Percentiles rank a stretch among this genome's conserved stretches.
Evolutionary conservation across 1,140 invertebrate species (phyloP).

Genomic region (Triops longicaudatus): DNA sequence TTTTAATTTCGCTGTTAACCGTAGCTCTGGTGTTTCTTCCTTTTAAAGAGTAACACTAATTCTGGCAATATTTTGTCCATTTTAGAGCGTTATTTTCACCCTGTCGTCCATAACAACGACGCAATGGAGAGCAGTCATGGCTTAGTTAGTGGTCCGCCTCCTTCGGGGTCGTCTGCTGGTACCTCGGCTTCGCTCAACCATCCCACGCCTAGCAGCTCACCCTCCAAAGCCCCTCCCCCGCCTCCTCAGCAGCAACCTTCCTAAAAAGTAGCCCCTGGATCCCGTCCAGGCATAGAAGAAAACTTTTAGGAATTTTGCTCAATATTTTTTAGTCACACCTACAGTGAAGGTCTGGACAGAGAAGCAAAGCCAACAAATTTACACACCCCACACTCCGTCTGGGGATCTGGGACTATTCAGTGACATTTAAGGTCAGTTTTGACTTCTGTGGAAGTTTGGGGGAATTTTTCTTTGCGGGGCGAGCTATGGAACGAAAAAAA

Average conservation of each 20-base stretch:
- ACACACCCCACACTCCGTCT: too few species aligned
- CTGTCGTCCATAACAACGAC: slow-evolving; percentile 29
- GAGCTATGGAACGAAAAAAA: neutral
- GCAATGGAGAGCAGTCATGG: slow-evolving; percentile 30
- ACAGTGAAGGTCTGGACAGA: neutral
- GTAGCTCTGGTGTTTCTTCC: too few species aligned
- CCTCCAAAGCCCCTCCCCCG: neutral
- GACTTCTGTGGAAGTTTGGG: neutral
- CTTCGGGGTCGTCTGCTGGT: neutral
- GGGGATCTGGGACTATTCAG: too few species aligned
- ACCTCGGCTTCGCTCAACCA: neutral
- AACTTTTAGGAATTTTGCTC: slow-evolving; percentile 9
- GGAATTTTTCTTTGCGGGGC: neutral
- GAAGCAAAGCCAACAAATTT: neutral
- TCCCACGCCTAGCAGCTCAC: slow-evolving; percentile 9
- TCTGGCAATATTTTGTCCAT: neutral
- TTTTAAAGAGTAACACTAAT: neutral
- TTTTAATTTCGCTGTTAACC: too few species aligned
- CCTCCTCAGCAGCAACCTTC: neutral
- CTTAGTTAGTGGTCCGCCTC: neutral
- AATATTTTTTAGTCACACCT: slow-evolving; percentile 2
- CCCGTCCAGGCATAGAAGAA: neutral
- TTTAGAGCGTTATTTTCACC: slow-evolving; percentile 21
- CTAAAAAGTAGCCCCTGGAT: neutral
- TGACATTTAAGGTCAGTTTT: too few species aligned